A percentile compares a stretch with the other conserved stretches of the same genome.
phyloP scores from a whole-genome alignment of 2,113 vertebrate genomes.

The Nymphicus hollandicus region DNA sequence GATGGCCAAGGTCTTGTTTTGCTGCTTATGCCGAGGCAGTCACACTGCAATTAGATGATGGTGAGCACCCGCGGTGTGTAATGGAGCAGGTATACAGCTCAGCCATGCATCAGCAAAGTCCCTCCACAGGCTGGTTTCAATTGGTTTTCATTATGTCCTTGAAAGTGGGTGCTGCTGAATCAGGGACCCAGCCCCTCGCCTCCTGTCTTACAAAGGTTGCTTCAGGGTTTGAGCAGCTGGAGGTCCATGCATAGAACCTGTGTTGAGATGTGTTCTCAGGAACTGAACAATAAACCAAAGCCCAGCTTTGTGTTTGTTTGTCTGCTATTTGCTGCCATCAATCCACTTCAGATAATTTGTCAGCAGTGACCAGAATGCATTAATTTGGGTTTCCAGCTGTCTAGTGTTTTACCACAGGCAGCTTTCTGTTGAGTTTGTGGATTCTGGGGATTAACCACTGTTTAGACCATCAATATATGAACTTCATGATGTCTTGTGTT shows the following conservation, averaged over 20 bases:
- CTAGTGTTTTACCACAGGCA: neutral
- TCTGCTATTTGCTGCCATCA: neutral
- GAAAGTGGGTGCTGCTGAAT: neutral
- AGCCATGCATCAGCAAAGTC: fast-evolving
- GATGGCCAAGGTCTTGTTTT: neutral
- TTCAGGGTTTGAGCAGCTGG: neutral
- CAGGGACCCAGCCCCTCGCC: fast-evolving
- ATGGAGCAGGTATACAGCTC: neutral
- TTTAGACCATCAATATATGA: slow-evolving; percentile 1
- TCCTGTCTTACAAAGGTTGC: neutral
- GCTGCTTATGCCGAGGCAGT: neutral
- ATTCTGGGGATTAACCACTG: neutral
- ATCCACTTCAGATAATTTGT: neutral
- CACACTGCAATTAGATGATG: fast-evolving
- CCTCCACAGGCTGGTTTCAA: neutral
- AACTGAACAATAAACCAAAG: fast-evolving
- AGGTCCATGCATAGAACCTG: fast-evolving
- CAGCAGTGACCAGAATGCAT: neutral
- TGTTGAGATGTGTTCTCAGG: neutral
- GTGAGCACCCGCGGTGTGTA: neutral
- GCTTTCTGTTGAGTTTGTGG: neutral
- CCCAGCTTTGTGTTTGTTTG: fast-evolving
- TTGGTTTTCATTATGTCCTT: neutral
- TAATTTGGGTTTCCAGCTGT: slow-evolving; percentile 5
- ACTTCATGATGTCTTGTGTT: neutral